A percentile compares a stretch with the other conserved stretches of the same genome.
Conservation (phyloP, 1,140 invertebrate genomes). For the Oreohelix idahoensis region DNA sequence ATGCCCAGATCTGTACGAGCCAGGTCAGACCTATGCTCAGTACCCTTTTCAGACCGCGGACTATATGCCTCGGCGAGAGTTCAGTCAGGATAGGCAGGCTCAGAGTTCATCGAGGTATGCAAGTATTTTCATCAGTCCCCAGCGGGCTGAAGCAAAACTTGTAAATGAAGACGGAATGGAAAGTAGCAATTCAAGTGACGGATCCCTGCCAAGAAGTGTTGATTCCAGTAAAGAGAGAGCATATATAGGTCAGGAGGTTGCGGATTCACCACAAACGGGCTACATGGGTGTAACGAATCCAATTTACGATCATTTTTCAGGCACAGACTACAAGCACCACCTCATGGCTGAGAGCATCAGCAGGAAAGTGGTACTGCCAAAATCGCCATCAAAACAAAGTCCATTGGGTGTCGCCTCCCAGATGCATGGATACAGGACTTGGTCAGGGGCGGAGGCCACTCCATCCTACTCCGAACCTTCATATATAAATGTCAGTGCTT, state of each 20-base stretch:
- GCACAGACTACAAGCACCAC: conserved; percentile 46
- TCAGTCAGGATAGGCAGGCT: conserved; percentile 43
- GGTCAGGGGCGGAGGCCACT: conserved; percentile 27
- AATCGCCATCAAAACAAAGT: conserved; percentile 45
- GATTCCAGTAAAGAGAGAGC: conserved; percentile 51
- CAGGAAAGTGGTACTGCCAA: conserved; percentile 38
- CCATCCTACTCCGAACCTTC: conserved; percentile 41
- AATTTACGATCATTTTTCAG: conserved; percentile 39
- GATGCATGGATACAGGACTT: conserved; percentile 1
- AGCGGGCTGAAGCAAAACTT: conserved; percentile 66
- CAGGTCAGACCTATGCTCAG: conserved; percentile 49
- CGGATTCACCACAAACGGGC: not conserved
- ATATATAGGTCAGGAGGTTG: conserved; percentile 25
- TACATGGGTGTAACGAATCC: conserved; percentile 39
- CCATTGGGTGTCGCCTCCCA: conserved; percentile 28
- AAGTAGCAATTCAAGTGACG: conserved; percentile 67
- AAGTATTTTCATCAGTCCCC: conserved; percentile 69
- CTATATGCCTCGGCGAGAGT: conserved; percentile 47
- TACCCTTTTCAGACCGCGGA: conserved; percentile 49
- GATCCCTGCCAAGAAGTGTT: conserved; percentile 65
- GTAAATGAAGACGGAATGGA: conserved; percentile 60
- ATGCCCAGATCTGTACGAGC: conserved; percentile 77
- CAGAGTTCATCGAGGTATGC: conserved; percentile 62
- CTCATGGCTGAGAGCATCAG: conserved; percentile 39
- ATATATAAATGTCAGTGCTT: conserved; percentile 46